These are phyloP conservation scores for Astyanax mexicanus DNA, from an alignment of 2,797 vertebrate genomes.

Conservation along the genomic window DNA sequence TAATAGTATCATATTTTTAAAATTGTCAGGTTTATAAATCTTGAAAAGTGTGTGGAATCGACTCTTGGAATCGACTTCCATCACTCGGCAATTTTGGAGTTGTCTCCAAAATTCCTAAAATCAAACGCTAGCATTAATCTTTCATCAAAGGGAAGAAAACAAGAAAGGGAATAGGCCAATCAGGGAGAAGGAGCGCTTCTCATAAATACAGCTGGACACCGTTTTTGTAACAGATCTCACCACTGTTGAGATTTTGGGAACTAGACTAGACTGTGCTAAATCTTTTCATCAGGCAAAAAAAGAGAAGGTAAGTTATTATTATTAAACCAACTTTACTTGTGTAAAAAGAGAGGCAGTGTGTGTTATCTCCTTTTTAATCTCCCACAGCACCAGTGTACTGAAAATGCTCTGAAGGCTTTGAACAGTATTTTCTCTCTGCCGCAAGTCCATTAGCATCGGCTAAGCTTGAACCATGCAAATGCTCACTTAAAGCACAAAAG, in stretches of 20 bases:
- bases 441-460: slow-evolving; percentile 6
- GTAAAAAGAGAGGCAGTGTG: slow-evolving; percentile 14
- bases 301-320: slow-evolving; percentile 5
- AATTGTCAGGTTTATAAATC: too few species aligned
- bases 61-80: too few species aligned
- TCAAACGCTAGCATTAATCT: slow-evolving; percentile 43
- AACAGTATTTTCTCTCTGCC: background rate
- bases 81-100: too few species aligned
- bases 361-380: slow-evolving; percentile 15
- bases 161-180: slow-evolving; percentile 42
- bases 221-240: slow-evolving; percentile 33
- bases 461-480: slow-evolving; percentile 5
- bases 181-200: slow-evolving; percentile 2
- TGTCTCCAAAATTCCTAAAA: too few species aligned
- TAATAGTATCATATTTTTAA: too few species aligned
- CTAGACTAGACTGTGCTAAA: slow-evolving; percentile 3
- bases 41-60: too few species aligned
- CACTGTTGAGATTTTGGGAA: slow-evolving; percentile 33
- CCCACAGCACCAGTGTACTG: background rate
- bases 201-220: slow-evolving; percentile 37
- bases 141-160: slow-evolving; percentile 59
- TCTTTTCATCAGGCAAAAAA: slow-evolving; percentile 22
- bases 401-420: background rate
- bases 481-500: slow-evolving; percentile 11
- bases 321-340: slow-evolving; percentile 26